phyloP scores from a whole-genome alignment of 2,113 vertebrate species.

The Protomyctophum bolini region DNA sequence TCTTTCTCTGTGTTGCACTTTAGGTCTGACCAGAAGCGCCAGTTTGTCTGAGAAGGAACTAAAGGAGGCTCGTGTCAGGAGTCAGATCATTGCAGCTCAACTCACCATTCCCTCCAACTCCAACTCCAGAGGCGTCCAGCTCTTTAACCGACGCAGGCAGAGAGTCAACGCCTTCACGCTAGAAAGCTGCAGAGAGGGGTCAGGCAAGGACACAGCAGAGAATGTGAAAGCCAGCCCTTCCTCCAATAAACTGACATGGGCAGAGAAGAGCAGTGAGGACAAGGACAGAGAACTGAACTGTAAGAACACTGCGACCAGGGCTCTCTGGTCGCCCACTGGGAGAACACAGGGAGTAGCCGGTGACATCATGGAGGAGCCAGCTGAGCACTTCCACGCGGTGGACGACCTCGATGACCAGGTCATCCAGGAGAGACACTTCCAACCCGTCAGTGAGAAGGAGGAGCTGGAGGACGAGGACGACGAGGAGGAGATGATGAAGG shows the following conservation, averaged over 20 bases:
- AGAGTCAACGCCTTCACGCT: slow-evolving; percentile 87
- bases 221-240: slow-evolving; percentile 53
- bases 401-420: slow-evolving; percentile 41
- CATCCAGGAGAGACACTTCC: slow-evolving; percentile 76
- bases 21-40: slow-evolving; percentile 85
- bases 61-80: slow-evolving; percentile 88
- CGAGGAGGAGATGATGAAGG: background rate
- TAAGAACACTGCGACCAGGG: slow-evolving; percentile 54
- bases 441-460: slow-evolving; percentile 75
- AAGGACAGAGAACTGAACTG: slow-evolving; percentile 44
- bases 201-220: slow-evolving; percentile 41
- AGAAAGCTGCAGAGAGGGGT: slow-evolving; percentile 70
- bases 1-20: slow-evolving; percentile 21
- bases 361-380: slow-evolving; percentile 79
- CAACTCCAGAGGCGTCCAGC: slow-evolving; percentile 90
- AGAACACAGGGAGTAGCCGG: slow-evolving; percentile 19
- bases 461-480: slow-evolving; percentile 42
- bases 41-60: slow-evolving; percentile 92
- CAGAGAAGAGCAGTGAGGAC: slow-evolving; percentile 70
- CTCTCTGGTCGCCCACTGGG: slow-evolving; percentile 40
- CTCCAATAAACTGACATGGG: slow-evolving; percentile 71
- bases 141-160: slow-evolving; percentile 91
- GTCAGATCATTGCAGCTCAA: slow-evolving; percentile 91
- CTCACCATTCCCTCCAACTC: slow-evolving; percentile 86
- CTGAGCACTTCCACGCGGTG: slow-evolving; percentile 58